Percentiles rank a stretch among this genome's conserved stretches.
Evolutionary conservation across 2,797 vertebrate species (phyloP).

Genomic region (Hyperoplus lanceolatus): DNA sequence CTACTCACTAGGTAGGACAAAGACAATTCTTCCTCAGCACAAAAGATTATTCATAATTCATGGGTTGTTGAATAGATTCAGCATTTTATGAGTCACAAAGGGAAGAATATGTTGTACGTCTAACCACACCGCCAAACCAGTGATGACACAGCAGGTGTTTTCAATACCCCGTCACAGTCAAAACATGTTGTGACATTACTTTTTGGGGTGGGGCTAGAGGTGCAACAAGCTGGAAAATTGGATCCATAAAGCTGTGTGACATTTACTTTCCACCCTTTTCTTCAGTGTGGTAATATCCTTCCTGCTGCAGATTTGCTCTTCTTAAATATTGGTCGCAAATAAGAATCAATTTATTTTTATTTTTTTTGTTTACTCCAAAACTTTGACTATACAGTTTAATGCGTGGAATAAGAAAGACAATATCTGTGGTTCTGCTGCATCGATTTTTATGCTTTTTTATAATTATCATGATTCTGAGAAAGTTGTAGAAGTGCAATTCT

Average conservation of each 20-base stretch:
- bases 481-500: no score
- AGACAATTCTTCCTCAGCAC: background rate
- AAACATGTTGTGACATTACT: background rate
- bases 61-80: background rate
- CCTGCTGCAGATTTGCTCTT: background rate
- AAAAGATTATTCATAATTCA: background rate
- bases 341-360: background rate
- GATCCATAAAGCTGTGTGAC: background rate
- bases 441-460: no score
- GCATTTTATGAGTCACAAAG: background rate
- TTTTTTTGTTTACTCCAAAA: background rate
- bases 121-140: background rate
- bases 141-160: slow-evolving; percentile 20
- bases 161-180: slow-evolving; percentile 3
- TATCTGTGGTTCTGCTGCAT: no score
- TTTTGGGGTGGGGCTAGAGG: background rate
- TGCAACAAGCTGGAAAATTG: slow-evolving; percentile 19
- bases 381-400: no score
- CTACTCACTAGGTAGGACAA: slow-evolving; percentile 79
- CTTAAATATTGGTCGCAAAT: background rate
- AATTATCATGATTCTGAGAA: no score
- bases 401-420: no score
- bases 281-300: background rate
- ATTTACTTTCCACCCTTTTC: slow-evolving; percentile 23
- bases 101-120: background rate